Evolutionary conservation across 2,797 vertebrate genomes (phyloP), one percentile per base, ranked within the genome.

Genomic region (Alfaro cultratus): DNA sequence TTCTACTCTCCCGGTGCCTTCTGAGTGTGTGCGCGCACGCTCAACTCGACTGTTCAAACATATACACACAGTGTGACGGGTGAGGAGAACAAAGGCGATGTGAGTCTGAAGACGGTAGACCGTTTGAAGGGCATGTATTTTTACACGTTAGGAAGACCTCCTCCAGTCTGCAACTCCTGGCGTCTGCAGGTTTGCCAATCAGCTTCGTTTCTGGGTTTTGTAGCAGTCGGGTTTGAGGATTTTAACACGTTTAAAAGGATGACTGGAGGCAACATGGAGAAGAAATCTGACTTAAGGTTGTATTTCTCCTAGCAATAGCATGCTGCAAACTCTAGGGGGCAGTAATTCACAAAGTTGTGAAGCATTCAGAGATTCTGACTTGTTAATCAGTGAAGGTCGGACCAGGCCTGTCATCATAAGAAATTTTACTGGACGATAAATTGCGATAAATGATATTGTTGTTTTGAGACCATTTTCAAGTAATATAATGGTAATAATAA

Each of bases 61-160:
- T 16, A 4, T 26, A 71, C 74, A 23, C 74, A 23, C 60, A 74
- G 82, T 75, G 57, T 75, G 78, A 64, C 16, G 74, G 87, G 57
- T 76, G 78, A 64, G n/a, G 74, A 86, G 82, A 88, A 81, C 76
- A 88, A 88, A 86, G 76, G 47, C 55, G 1, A 26, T 83, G 83
- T 51, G 3, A 29, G 77, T 80, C 57, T n/a, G 73, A 70, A 73
- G 71, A 67, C 21, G 18, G 43, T 0, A 9, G 71, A n/a, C 2
- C 60, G 79, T 80, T 34, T 84, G 51, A 77, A 80, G 83, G 83
- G 60, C 83, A 88, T 93, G 86, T 86, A 81, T 91, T 90, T 92
- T 81, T 91, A 91, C 29, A 81, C 81, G 8, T 34, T 73, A 45
- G 86, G 90, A 82, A 55, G 80, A 80, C 77, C 91, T 11, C 90